phyloP scores from a whole-genome alignment of 1,140 invertebrate species.

The Bradynema listronoti region DNA sequence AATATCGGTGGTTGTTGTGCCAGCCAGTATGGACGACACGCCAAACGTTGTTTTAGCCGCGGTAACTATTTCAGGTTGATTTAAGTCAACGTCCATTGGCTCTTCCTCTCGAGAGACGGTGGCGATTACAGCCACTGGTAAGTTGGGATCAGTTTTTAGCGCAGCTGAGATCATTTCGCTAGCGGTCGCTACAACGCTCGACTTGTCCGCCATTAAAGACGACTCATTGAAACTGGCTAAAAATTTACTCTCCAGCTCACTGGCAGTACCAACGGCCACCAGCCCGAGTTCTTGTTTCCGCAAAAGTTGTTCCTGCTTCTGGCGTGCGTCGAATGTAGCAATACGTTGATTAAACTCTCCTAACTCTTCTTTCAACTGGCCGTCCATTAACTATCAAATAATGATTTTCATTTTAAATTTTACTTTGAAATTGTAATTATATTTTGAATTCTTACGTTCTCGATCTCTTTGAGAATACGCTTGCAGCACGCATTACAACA shows the following conservation, averaged over 20 bases:
- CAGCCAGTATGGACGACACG: background rate
- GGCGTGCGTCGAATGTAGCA: background rate
- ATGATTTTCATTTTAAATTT: background rate
- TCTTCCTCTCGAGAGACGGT: too few relatives aligned
- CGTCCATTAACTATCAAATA: slow-evolving; percentile 19
- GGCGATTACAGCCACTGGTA: too few relatives aligned
- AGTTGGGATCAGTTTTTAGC: too few relatives aligned
- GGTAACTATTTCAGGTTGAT: background rate
- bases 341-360: slow-evolving; percentile 13
- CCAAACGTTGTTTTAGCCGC: background rate
- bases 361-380: slow-evolving; percentile 18
- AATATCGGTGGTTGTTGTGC: background rate
- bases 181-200: background rate
- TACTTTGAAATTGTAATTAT: background rate
- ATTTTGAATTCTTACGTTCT: slow-evolving; percentile 14
- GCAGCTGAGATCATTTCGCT: background rate
- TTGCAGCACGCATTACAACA: slow-evolving; percentile 31
- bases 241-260: too few relatives aligned
- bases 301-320: background rate
- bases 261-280: slow-evolving; percentile 8
- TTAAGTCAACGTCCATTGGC: background rate
- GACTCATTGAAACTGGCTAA: too few relatives aligned
- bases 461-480: slow-evolving; percentile 26
- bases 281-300: slow-evolving; percentile 9
- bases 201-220: background rate